Evolutionary conservation across 2,888 invertebrate genomes (phyloP), one percentile per base, ranked within the genome.

Genomic region (Tortrix viridana): DNA sequence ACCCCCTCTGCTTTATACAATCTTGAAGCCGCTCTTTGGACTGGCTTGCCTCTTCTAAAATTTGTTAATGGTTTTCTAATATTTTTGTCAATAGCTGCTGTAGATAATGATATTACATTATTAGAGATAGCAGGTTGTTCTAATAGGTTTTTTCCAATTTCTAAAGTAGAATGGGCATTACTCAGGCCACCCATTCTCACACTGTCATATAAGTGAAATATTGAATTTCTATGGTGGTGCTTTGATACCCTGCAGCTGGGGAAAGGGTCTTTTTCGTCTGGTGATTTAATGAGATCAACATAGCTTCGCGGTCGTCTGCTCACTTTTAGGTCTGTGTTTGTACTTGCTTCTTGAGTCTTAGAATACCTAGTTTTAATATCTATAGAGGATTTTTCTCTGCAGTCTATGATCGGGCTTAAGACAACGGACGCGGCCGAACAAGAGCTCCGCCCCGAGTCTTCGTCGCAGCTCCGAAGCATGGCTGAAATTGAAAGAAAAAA

Each of bases 11-110:
- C 93, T 76, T 94, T 92, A 72, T 95, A 95, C 37, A 96, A 86
- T 66, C 95, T 92, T 0, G 95, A 95, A 16, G 95, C 95, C 22
- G 95, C 95, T 74, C 96, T 92, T 76, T 95, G 95, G 9, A 95
- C 94, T 1, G 95, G 95, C 79, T 95, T 95, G 26, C 94, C 93
- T 74, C 94, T 84, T 69, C 82, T 82, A 65, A 89, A 91, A 71
- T 88, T 86, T 23, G 73, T 69, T 55, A 73, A 70, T 64, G 74
- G 79, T 32, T 59, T 53, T 53, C 70, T 76, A 57, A 73, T 74
- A 19, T 66, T 56, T 65, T 74, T 75, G 44, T 76, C 74, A 32
- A 70, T 55, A 64, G 73, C 68, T 23, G 89, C 79, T 43, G 83
- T 75, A 65, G 80, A 82, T 76, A 90, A 76, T 4, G 90, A 91